These are phyloP conservation scores for Caenorhabditis imperialis DNA, from an alignment of 2,888 invertebrate species.

Conservation along the genomic window DNA sequence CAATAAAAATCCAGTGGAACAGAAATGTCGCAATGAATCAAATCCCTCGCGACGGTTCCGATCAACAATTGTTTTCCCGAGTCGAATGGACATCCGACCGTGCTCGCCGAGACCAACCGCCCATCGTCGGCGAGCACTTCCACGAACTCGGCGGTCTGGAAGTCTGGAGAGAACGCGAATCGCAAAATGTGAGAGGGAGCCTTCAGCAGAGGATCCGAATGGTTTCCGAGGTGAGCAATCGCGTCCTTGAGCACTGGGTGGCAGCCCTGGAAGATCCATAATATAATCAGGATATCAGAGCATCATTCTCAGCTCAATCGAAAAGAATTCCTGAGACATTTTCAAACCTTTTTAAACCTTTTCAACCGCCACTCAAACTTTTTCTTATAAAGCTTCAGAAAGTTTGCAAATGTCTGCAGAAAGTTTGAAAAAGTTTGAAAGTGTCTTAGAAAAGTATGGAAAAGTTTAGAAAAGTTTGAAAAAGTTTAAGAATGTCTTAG, in stretches of 20 bases:
- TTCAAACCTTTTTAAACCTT: no score
- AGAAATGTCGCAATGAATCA: slow-evolving; percentile 47
- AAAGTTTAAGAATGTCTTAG: no score
- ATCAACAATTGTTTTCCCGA: slow-evolving; percentile 43
- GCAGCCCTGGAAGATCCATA: slow-evolving; percentile 46
- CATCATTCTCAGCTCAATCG: no score
- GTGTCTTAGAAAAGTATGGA: no score
- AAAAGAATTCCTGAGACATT: no score
- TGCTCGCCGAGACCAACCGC: slow-evolving; percentile 38
- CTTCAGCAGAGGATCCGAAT: slow-evolving; percentile 11
- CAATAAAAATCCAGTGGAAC: slow-evolving; percentile 23
- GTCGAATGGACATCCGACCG: slow-evolving; percentile 43
- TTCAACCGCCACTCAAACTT: no score
- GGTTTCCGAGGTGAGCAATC: slow-evolving; percentile 37
- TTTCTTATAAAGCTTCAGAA: no score
- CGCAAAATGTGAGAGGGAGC: slow-evolving; percentile 59
- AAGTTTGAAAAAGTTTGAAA: no score
- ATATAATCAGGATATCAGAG: not conserved
- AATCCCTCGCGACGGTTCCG: slow-evolving; percentile 52
- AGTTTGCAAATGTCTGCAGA: no score
- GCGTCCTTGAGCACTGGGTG: slow-evolving; percentile 55
- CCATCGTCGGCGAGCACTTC: slow-evolving; percentile 60
- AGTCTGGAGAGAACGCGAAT: slow-evolving; percentile 49
- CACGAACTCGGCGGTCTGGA: slow-evolving; percentile 42
- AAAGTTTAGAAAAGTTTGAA: no score